Base-by-base conservation (phyloP, 2,888 invertebrate species). In the Andrena chrysosceles region DNA sequence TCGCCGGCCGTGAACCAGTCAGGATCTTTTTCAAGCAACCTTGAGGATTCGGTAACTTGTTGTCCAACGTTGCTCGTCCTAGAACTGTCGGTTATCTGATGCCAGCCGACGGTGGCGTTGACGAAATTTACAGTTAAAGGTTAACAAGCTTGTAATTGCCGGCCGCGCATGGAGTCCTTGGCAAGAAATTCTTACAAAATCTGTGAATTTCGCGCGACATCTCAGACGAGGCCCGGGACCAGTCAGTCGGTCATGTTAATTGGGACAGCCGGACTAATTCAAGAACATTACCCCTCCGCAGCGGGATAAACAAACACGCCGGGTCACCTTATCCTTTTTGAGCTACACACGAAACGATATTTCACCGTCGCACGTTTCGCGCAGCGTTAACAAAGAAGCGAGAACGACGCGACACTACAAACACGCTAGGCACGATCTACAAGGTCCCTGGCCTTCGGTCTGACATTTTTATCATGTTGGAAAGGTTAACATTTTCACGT, bases 81-180 rank as follows among this genome's bases (percentile, higher is more conserved):
- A 31, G 20, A 56, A 16, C 42, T 7, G 20, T 13, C 10, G 8
- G n/a, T 52, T 62, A 10, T 29, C 35, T 31, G 60, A 52, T 31
- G 26, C 1, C 7, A 29, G 16, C 20, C 0, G 0, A 8, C 20
- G 29, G 31, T 16, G 42, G 31, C 20, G 29, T 54, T 16, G 42
- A 42, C 33, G 76, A 48, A 29, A 78, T 35, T 29, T 35, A 8
- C 54, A 0, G 16, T 16, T 6, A 35, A 75, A 63, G 31, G 42
- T 68, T 5, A 26, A 75, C 63, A n/a, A 26, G 42, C 48, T 6
- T 16, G n/a, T 48, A n/a, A 75, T 52, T 52, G 35, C 2, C 13
- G 20, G 16, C 23, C 5, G 13, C n/a, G 20, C 20, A 48, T 35
- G 13, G 49, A 2, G 0, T 4, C 35, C 49, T 4, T 33, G 56